Evolutionary conservation across 2,797 vertebrate species (phyloP), one percentile per base, ranked within the genome.

Genomic region (Hephaestus fuliginosus): DNA sequence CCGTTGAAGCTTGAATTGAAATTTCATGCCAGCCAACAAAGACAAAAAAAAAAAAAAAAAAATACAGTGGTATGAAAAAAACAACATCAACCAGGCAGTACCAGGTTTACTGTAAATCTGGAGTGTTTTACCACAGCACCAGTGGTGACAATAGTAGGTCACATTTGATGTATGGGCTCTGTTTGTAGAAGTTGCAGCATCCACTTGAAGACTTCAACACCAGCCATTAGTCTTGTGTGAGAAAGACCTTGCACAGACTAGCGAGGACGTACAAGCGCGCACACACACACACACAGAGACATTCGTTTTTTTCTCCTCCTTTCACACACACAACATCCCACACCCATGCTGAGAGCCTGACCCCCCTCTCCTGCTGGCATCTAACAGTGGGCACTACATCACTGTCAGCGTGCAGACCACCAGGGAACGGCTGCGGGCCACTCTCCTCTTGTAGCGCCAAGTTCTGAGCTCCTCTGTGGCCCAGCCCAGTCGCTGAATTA

Each of bases 321-420:
- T 84, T 85, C 80, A 89, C 74, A 80, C 75, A 83, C 83, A 88
- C 82, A 82, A 58, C 76, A 78, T 89, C 89, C 80, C 86, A 91
- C 88, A 88, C 90, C 82, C 91, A 89, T 85, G 84, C 92, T 89
- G 91, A 89, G 89, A 91, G 83, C 71, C 83, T 65, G 81, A 81
- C 79, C 86, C 82, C 86, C 88, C 71, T 85, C 91, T 93, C 93
- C 93, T 85, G 89, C 90, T 95, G 95, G 95, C 94, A 95, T 94
- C 91, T 94, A 94, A 93, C 93, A 92, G 91, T 77, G 92, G 94
- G 94, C 95, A 95, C 96, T 97, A 95, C 95, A 97, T 96, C 96
- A 96, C 95, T 97, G 96, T 97, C 96, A 96, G 90, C 87, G 65
- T 89, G 71, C 82, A 92, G 95, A 96, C 96, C 96, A 95, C 96